phyloP scores from a whole-genome alignment of 1,140 invertebrate genomes.

The Bombyx mandarina region DNA sequence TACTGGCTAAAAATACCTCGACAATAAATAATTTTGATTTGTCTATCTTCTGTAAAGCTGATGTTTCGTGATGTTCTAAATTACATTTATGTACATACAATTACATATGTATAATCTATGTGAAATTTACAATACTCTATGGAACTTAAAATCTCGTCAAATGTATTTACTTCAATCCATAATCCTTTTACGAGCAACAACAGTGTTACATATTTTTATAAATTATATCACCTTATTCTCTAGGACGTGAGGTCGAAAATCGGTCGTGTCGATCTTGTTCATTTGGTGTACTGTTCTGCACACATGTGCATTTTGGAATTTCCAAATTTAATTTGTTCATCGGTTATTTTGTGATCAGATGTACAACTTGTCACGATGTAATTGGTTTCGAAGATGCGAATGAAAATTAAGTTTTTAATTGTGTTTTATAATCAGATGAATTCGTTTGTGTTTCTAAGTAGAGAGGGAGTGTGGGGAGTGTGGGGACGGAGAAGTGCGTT shows the following conservation, averaged over 20 bases:
- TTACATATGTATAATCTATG: no score
- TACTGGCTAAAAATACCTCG: no score
- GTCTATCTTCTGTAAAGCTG: no score
- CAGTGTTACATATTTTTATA: not conserved
- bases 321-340: slow-evolving; percentile 53
- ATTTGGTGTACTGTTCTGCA: slow-evolving; percentile 5
- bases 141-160: no score
- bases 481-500: no score
- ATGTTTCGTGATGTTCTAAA: no score
- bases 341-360: slow-evolving; percentile 25
- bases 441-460: no score
- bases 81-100: no score
- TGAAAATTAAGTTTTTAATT: slow-evolving; percentile 21
- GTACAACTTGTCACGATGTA: slow-evolving; percentile 29
- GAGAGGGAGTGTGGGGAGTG: no score
- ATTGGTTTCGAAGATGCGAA: slow-evolving; percentile 34
- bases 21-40: no score
- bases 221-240: slow-evolving; percentile 12
- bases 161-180: slow-evolving; percentile 8
- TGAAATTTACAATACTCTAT: no score
- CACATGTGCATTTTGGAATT: slow-evolving; percentile 55
- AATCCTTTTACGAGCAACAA: slow-evolving; percentile 38
- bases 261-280: not conserved
- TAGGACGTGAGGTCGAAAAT: slow-evolving; percentile 17
- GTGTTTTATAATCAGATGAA: slow-evolving; percentile 5